Evolutionary conservation across 2,113 vertebrate genomes (phyloP).

Genomic region (pig (Sus scrofa)): DNA sequence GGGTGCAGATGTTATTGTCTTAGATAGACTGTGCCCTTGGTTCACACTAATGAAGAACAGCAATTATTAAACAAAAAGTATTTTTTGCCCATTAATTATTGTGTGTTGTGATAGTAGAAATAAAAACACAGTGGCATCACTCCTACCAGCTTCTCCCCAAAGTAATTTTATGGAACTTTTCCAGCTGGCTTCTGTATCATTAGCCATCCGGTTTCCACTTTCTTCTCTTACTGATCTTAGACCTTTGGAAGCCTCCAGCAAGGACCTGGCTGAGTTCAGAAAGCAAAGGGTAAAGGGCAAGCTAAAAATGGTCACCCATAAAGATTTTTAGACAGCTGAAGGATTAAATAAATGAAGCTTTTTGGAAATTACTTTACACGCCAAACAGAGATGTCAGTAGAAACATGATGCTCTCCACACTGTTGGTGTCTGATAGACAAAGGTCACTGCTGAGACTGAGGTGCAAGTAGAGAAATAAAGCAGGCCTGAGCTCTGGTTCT

Average conservation of each 20-base stretch:
- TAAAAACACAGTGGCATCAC: constrained; percentile 80
- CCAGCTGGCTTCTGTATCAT: constrained; percentile 66
- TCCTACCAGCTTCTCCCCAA: constrained; percentile 79
- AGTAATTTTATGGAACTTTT: constrained; percentile 82
- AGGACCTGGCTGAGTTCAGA: constrained; percentile 69
- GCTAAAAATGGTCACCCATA: constrained; percentile 72
- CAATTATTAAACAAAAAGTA: constrained; percentile 90
- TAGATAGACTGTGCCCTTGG: constrained; percentile 88
- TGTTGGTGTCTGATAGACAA: constrained; percentile 39
- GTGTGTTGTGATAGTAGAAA: constrained; percentile 84
- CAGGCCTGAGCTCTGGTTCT: constrained; percentile 45
- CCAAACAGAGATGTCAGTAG: constrained; percentile 66
- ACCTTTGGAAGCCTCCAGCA: constrained; percentile 44
- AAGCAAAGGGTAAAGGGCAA: constrained; percentile 71
- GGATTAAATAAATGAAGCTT: constrained; percentile 79
- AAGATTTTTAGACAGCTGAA: constrained; percentile 77
- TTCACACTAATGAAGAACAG: constrained; percentile 90
- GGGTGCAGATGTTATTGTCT: constrained; percentile 92
- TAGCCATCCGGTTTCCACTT: constrained; percentile 66
- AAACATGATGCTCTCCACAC: constrained; percentile 60
- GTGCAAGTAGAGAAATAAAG: constrained; percentile 59
- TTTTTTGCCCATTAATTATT: constrained; percentile 88
- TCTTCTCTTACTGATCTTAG: constrained; percentile 67
- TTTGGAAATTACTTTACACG: constrained; percentile 75
- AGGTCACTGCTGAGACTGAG: constrained; percentile 64